Conservation (phyloP, 2,888 invertebrate species). For the Sphecodes monilicornis region DNA sequence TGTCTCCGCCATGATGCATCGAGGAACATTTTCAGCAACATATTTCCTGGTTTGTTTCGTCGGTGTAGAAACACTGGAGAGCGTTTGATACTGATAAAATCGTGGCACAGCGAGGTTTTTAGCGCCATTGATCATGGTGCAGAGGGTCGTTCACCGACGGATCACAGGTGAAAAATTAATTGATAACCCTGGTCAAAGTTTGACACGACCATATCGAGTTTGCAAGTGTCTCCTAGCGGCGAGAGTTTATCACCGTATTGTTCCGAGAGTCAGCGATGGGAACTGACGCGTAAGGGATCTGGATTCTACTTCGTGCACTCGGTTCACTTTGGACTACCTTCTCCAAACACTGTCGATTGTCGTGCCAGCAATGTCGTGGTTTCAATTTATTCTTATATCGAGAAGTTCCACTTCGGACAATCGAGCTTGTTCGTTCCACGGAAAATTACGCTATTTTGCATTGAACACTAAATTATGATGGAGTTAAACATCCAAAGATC, state of each 20-base stretch:
- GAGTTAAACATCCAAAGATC: not conserved
- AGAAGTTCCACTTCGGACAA: not conserved
- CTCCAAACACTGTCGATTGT: not conserved
- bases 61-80: slow-evolving; percentile 54
- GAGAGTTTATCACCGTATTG: not conserved
- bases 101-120: not conserved
- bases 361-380: not conserved
- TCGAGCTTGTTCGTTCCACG: not conserved
- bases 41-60: slow-evolving; percentile 35
- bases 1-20: not conserved
- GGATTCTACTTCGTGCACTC: not conserved
- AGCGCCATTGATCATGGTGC: not conserved
- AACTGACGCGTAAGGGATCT: slow-evolving; percentile 9
- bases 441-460: not conserved
- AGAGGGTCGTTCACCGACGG: not conserved
- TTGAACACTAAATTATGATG: not conserved
- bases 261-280: not conserved
- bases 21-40: not conserved
- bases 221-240: not conserved
- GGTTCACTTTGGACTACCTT: not conserved
- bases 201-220: not conserved
- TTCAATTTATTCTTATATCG: not conserved
- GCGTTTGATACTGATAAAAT: not conserved
- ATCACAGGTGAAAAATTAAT: not conserved
- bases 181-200: slow-evolving; percentile 3